A percentile compares a stretch with the other conserved stretches of the same genome.
phyloP scores from a whole-genome alignment of 2,888 invertebrate species.

The Cephus rjabovi region DNA sequence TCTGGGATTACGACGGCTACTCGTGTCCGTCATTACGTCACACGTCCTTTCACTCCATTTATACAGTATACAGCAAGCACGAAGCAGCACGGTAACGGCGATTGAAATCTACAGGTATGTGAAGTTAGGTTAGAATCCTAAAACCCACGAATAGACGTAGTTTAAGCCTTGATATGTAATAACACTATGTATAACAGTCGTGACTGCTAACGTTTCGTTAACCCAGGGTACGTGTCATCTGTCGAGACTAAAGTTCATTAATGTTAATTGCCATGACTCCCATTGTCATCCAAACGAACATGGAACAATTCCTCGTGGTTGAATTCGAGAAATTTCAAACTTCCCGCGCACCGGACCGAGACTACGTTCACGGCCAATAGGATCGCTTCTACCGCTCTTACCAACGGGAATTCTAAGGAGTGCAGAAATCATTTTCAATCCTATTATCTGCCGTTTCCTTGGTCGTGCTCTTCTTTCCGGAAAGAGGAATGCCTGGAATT shows the following conservation, averaged over 20 bases:
- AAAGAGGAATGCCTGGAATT: not conserved
- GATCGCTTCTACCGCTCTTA: not conserved
- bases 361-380: not conserved
- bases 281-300: not conserved
- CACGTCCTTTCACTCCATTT: constrained; percentile 44
- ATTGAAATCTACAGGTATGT: not conserved
- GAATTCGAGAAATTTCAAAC: not conserved
- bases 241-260: not conserved
- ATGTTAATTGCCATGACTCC: not conserved
- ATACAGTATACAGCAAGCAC: constrained; percentile 16
- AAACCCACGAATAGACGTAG: not conserved
- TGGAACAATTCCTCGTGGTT: not conserved
- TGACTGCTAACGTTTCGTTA: not conserved
- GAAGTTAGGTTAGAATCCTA: not conserved
- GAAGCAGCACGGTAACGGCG: not conserved
- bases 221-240: not conserved
- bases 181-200: not conserved
- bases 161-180: not conserved
- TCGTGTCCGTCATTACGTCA: constrained; percentile 21
- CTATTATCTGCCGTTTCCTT: not conserved
- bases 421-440: not conserved
- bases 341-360: not conserved
- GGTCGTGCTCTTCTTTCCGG: not conserved
- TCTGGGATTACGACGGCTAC: not conserved
- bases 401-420: not conserved